Conservation (phyloP, 2,888 invertebrate genomes). For the Frankliniella fusca region DNA sequence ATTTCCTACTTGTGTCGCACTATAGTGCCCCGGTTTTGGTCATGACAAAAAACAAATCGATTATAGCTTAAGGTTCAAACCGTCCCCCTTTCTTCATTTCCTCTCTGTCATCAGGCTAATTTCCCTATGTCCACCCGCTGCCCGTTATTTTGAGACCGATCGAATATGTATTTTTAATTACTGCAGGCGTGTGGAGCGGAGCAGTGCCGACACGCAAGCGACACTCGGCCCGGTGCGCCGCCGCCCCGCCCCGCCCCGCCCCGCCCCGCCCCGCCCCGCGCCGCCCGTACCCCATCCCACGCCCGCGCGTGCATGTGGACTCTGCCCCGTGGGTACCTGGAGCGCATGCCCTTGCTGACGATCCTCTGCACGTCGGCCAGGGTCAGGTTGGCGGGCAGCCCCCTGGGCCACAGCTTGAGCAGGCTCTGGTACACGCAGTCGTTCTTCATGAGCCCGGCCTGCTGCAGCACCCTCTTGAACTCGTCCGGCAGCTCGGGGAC, state of each 20-base stretch:
- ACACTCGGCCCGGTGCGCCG: constrained; percentile 30
- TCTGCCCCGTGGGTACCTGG: constrained; percentile 31
- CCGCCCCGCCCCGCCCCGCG: too few species aligned
- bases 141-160: too few species aligned
- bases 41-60: too few species aligned
- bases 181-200: not conserved
- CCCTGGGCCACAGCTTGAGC: constrained; percentile 43
- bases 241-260: not conserved
- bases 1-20: too few species aligned
- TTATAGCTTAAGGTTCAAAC: too few species aligned
- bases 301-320: too few species aligned
- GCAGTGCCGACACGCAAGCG: not conserved
- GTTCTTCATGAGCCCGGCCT: constrained; percentile 37
- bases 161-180: too few species aligned
- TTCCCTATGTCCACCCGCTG: too few species aligned
- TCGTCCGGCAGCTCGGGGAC: constrained; percentile 37
- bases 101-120: too few species aligned
- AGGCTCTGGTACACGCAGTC: constrained; percentile 46
- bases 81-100: too few species aligned
- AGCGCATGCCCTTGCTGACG: constrained; percentile 41
- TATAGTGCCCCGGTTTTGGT: too few species aligned
- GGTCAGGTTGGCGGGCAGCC: constrained; percentile 40
- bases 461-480: constrained; percentile 40
- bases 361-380: constrained; percentile 41
- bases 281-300: too few species aligned